Evolutionary conservation across 2,113 vertebrate genomes (phyloP).

Genomic region (Hippolais icterina): DNA sequence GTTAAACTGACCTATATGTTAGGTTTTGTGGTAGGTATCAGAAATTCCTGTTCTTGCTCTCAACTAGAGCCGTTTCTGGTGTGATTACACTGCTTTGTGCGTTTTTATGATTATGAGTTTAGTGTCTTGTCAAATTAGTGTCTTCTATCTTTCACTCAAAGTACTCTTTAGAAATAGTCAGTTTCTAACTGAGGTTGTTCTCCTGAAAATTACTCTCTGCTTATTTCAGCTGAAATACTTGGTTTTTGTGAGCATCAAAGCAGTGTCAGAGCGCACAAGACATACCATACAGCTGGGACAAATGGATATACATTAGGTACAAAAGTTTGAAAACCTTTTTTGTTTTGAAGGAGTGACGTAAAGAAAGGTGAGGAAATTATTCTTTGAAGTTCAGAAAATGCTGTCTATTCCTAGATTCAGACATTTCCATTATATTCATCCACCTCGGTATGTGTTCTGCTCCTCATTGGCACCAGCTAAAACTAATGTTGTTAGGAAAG

Average conservation of each 20-base stretch:
- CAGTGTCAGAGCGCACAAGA: background rate
- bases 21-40: background rate
- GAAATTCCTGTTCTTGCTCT: background rate
- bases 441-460: background rate
- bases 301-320: background rate
- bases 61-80: background rate
- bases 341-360: background rate
- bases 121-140: background rate
- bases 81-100: background rate
- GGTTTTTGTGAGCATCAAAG: background rate
- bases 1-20: background rate
- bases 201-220: background rate
- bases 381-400: background rate
- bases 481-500: background rate
- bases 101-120: background rate
- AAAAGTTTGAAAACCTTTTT: background rate
- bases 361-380: background rate
- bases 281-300: background rate
- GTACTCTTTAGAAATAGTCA: background rate
- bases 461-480: background rate
- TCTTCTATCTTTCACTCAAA: background rate
- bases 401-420: background rate
- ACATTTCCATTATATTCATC: background rate
- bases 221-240: background rate
- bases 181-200: background rate